These are phyloP conservation scores for Stomorhina lunata DNA, from an alignment of 2,888 invertebrate species.

Conservation along the genomic window DNA sequence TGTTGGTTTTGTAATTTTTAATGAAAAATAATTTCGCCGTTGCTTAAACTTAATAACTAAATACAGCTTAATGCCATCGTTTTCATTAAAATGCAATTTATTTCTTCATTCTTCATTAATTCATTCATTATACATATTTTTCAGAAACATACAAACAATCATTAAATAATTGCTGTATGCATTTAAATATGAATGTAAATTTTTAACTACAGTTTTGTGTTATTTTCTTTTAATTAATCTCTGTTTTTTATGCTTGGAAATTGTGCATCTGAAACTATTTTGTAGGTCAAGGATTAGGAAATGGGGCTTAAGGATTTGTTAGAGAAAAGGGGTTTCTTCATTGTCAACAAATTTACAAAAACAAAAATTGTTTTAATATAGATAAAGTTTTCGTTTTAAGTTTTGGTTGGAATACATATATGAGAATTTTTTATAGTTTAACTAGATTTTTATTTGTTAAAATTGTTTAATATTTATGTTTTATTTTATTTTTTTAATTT, in stretches of 20 bases:
- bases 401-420: constrained; percentile 44
- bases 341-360: constrained; percentile 47
- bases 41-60: constrained; percentile 55
- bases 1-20: constrained; percentile 38
- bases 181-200: constrained; percentile 25
- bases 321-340: background rate
- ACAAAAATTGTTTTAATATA: constrained; percentile 38
- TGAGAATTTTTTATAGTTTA: constrained; percentile 54
- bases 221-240: constrained; percentile 3
- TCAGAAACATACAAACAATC: constrained; percentile 28
- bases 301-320: background rate
- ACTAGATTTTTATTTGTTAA: constrained; percentile 53
- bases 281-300: constrained; percentile 18
- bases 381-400: constrained; percentile 23
- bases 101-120: constrained; percentile 2
- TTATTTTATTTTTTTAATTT: constrained; percentile 37
- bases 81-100: constrained; percentile 63
- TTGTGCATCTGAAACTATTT: constrained; percentile 54
- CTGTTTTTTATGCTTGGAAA: constrained; percentile 39
- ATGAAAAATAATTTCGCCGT: constrained; percentile 53
- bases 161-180: constrained; percentile 29
- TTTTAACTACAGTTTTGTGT: constrained; percentile 45
- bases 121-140: constrained; percentile 15
- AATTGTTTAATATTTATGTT: constrained; percentile 45
- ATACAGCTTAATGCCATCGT: constrained; percentile 63